Evolutionary conservation across 2,888 invertebrate species (phyloP), one percentile per base, ranked within the genome.

Genomic region (Pollenia amentaria): DNA sequence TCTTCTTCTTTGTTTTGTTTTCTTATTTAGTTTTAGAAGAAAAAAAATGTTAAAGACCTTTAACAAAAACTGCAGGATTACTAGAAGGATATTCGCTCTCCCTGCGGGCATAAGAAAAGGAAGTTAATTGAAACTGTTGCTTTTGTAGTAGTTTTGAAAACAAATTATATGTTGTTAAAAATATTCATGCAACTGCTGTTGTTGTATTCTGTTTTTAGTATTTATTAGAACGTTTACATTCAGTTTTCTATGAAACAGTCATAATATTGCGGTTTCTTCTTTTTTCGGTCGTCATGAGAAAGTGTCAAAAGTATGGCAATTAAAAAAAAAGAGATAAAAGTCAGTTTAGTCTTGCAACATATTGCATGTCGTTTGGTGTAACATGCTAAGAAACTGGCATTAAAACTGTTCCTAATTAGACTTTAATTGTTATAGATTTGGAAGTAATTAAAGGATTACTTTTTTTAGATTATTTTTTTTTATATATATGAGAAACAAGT

Each of bases 221-320:
- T 48, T 44, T 46, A 67, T 42, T 65, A 77, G 48, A 38, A 64
- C 76, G 14, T 60, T 78, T 11, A 21, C 29, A 42, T 42, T 42
- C 29, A 21, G 11, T 65, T 75, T 67, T 80, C 21, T 75, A 14
- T 55, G 46, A 38, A 60, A 65, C 62, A 83, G 79, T 83, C 82
- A 86, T 79, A 82, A 83, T 70, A 82, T 86, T 86, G 86, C 79
- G 86, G 86, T 86, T 86, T 18, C 9, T 21, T 7, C 12, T 29
- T 16, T 53, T 72, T 12, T 51, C 4, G 29, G 40, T 70, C 80
- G 57, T 14, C 75, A 57, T 65, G 44, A 53, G 78, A 64, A 79
- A 79, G 86, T 86, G 86, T 83, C 79, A 86, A 83, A 79, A 83
- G 82, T 83, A 79, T 79, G 72, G 53, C 84, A 80, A 72, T 75